phyloP scores from a whole-genome alignment of 1,140 invertebrate species.

The Drosophila biarmipes region DNA sequence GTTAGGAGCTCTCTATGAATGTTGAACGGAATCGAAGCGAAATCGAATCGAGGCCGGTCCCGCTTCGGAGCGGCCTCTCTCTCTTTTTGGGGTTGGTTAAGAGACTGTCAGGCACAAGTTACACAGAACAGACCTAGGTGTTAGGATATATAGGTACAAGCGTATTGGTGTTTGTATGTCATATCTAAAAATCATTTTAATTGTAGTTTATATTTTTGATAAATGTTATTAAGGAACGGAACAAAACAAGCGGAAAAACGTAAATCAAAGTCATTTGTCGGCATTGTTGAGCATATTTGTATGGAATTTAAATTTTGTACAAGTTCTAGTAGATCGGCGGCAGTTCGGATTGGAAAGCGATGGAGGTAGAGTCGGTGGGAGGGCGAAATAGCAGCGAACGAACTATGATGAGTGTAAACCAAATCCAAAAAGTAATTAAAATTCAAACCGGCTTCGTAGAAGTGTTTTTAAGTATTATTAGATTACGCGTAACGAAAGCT shows the following conservation, averaged over 20 bases:
- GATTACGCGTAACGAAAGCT: conserved; percentile 54
- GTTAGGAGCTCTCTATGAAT: conserved; percentile 73
- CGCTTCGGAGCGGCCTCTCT: conserved; percentile 38
- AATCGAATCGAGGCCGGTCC: conserved; percentile 45
- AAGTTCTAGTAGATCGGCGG: conserved; percentile 33
- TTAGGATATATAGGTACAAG: conserved; percentile 35
- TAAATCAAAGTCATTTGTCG: conserved; percentile 58
- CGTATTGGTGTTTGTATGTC: conserved; percentile 44
- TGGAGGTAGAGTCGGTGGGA: too few species aligned
- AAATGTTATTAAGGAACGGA: conserved; percentile 77
- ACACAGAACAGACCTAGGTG: conserved; percentile 51
- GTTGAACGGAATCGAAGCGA: conserved; percentile 64
- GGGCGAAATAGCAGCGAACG: conserved; percentile 55
- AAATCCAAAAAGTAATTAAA: conserved; percentile 49
- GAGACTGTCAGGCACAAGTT: conserved; percentile 70
- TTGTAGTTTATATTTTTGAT: conserved; percentile 84
- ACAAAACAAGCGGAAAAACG: conserved; percentile 17
- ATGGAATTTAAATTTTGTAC: conserved; percentile 76
- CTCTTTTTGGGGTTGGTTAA: conserved; percentile 54
- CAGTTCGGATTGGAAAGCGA: conserved; percentile 26
- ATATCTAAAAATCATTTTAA: conserved; percentile 67
- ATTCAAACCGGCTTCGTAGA: conserved; percentile 82
- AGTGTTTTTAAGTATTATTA: conserved; percentile 83
- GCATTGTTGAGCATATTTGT: conserved; percentile 75
- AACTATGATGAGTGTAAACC: conserved; percentile 46